Evolutionary conservation across 2,888 invertebrate species (phyloP), one percentile per base, ranked within the genome.

Genomic region (Achlya flavicornis): DNA sequence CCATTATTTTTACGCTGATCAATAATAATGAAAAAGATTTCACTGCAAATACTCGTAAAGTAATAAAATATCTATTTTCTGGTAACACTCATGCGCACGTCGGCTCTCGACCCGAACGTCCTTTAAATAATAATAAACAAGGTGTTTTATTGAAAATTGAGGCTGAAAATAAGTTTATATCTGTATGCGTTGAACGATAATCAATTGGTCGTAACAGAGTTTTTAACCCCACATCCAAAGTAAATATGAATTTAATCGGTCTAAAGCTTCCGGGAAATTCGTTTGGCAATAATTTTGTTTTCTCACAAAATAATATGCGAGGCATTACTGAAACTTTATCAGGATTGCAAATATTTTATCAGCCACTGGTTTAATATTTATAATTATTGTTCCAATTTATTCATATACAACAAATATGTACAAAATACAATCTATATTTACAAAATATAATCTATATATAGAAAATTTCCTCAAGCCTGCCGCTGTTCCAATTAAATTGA

Each of bases 161-260:
- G 61, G 61, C 64, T 72, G 61, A 76, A 80, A 82, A 82, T 81
- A 82, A 73, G 74, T 80, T 81, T 77, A 82, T 74, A 67, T 68
- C 73, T 32, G 19, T 19, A 12, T 64, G 62, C 63, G 64, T 57
- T 68, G 53, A 19, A 53, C 10, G 53, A 53, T 19, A 53, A 53
- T 53, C 53, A 53, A 19, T 53, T 48, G 48, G 8, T 53, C 53
- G 53, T 53, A 53, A 53, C 7, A 3, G 53, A 19, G 10, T 3
- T 19, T 19, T 53, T 53, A 10, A 53, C 53, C 53, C 10, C 53
- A 19, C 53, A 53, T 19, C 53, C 53, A 53, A 19, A 53, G 19
- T 19, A 53, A 53, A 53, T 53, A 53, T 5, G 48, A 53, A n/a
- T 53, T 53, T 53, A 10, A 53, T 53, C 16, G 19, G 19, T 53